phyloP scores from a whole-genome alignment of 2,113 vertebrate species.

The Percopsis transmontana region DNA sequence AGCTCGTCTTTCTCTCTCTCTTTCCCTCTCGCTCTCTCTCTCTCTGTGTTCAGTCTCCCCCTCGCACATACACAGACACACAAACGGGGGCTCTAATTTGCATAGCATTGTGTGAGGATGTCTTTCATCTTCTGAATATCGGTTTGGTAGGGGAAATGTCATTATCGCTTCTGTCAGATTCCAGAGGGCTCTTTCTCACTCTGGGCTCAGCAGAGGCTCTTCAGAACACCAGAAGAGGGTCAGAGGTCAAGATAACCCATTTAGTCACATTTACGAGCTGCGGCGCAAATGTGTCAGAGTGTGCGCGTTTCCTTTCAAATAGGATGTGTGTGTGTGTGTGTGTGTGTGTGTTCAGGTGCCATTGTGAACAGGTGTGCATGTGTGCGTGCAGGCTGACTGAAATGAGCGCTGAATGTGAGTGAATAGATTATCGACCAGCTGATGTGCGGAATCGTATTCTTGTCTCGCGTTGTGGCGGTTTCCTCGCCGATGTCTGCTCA shows the following conservation, averaged over 20 bases:
- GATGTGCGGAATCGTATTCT: slow-evolving; percentile 40
- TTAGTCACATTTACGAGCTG: slow-evolving; percentile 9
- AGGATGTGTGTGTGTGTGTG: slow-evolving; percentile 8
- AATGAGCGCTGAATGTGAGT: slow-evolving; percentile 22
- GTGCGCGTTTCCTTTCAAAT: neutral
- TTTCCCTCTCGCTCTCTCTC: neutral
- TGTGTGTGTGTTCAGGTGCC: slow-evolving; percentile 5
- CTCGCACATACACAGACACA: neutral
- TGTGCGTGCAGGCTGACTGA: slow-evolving; percentile 26
- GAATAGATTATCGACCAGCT: slow-evolving; percentile 45
- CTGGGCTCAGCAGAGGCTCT: slow-evolving; percentile 4
- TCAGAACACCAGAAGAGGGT: slow-evolving; percentile 9
- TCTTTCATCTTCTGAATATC: slow-evolving; percentile 48
- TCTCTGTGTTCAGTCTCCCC: slow-evolving; percentile 3
- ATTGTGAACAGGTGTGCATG: neutral
- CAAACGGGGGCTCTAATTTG: slow-evolving; percentile 25
- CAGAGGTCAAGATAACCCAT: slow-evolving; percentile 24
- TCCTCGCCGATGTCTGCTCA: slow-evolving; percentile 53
- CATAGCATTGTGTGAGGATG: slow-evolving; percentile 30
- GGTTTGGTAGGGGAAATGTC: slow-evolving; percentile 32
- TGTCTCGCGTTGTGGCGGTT: slow-evolving; percentile 40
- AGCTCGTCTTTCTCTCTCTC: neutral
- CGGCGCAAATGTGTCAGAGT: slow-evolving; percentile 6
- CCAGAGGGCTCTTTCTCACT: slow-evolving; percentile 13
- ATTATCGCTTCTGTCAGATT: slow-evolving; percentile 23